Percentiles rank a stretch among this genome's conserved stretches.
Conservation (phyloP, 2,797 vertebrate genomes). For the Leucoraja ocellata region DNA sequence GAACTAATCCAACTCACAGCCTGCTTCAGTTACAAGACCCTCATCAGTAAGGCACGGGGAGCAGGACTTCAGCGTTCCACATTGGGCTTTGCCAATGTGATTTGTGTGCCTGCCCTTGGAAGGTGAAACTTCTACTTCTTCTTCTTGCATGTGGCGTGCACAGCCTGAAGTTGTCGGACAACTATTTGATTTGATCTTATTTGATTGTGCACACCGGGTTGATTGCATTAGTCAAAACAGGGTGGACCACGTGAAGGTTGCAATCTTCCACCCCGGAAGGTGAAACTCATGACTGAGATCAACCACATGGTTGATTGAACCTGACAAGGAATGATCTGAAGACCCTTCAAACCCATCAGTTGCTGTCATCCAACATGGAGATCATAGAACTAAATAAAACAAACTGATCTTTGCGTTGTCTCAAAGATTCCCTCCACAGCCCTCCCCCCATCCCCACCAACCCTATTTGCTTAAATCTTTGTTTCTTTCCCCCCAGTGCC, state of each 20-base stretch:
- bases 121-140: too few relatives aligned
- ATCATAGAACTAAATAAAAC: not conserved
- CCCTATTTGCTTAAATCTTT: not conserved
- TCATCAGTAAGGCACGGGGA: not conserved
- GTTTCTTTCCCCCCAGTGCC: not conserved
- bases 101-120: not conserved
- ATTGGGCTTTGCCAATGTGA: not conserved
- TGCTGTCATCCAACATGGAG: not conserved
- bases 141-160: too few relatives aligned
- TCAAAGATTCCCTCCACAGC: not conserved
- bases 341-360: not conserved
- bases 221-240: too few relatives aligned
- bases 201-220: too few relatives aligned
- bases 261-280: not conserved
- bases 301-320: not conserved
- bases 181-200: too few relatives aligned
- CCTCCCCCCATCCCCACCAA: not conserved
- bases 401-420: not conserved
- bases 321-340: not conserved
- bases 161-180: too few relatives aligned
- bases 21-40: not conserved
- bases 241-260: too few relatives aligned
- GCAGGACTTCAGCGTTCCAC: not conserved
- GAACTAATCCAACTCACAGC: not conserved
- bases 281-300: constrained; percentile 11